Conservation (phyloP, 2,797 vertebrate species). For the Antennarius maculatus region DNA sequence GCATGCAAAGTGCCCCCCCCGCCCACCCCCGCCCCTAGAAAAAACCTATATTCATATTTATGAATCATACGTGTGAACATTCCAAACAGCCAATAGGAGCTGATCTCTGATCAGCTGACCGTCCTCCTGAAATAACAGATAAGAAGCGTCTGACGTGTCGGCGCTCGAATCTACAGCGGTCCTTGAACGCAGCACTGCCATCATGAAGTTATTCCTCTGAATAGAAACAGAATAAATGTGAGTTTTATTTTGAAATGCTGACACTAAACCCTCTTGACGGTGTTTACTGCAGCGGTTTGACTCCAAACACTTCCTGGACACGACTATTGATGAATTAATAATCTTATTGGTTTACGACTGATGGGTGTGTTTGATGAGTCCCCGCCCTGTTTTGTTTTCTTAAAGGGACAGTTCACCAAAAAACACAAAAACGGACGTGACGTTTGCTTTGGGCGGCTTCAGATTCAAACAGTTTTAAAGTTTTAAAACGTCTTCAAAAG, state of each 20-base stretch:
- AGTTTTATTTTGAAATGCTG: no score
- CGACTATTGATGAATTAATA: conserved; percentile 25
- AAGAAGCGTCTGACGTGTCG: background rate
- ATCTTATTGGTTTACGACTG: conserved; percentile 44
- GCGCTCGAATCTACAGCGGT: background rate
- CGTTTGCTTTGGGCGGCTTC: no score
- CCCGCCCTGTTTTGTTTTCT: background rate
- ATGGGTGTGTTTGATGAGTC: conserved; percentile 28
- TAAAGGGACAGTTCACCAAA: background rate
- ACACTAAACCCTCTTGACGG: background rate
- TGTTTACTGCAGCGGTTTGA: conserved; percentile 17
- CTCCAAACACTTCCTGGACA: conserved; percentile 15
- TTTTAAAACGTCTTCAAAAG: no score
- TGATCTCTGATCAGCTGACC: background rate
- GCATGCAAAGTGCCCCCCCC: conserved; percentile 28
- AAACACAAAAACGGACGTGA: no score
- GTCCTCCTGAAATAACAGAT: background rate
- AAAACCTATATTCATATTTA: background rate
- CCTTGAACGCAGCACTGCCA: background rate
- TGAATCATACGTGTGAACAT: conserved; percentile 6
- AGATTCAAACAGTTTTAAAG: no score
- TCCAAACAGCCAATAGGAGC: conserved; percentile 1
- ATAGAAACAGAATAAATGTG: background rate
- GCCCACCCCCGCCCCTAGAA: background rate
- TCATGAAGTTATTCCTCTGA: background rate